Evolutionary conservation across 2,888 invertebrate genomes (phyloP), one percentile per base, ranked within the genome.

Genomic region (Crioceris asparagi): DNA sequence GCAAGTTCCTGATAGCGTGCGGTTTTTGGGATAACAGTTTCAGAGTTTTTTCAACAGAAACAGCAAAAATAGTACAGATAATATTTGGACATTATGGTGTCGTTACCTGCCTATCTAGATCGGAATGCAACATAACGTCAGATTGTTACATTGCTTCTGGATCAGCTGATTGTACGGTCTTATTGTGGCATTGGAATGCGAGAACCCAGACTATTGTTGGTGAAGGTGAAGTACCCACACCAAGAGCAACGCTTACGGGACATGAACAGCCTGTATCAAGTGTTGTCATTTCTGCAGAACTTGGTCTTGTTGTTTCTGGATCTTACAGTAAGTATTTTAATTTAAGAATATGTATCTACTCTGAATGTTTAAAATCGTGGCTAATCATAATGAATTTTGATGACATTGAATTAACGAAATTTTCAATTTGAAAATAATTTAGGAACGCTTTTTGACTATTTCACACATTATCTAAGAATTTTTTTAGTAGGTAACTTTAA

Each of bases 21-120:
- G 98, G 98, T 36, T 98, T 97, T 69, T 97, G 97, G 91, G 98
- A 99, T 65, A 97, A 97, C 67, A 94, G 94, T 66, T 98, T 98
- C 70, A 71, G 98, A 5, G 92, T 98, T 12, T 97, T 96, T 67
- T 88, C 88, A 31, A 91, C 96, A 0, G 98, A 98, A 60, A 87
- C 90, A 41, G 96, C 93, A 1, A 91, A 93, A 73, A 93, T 97
- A 58, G 86, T 92, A 29, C 98, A 99, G 68, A 96, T 97, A 51
- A 83, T 99, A 36, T 98, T 94, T 68, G 98, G 97, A 0, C 98
- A 99, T 69, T 96, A 93, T 67, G 97, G 96, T 44, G 92, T 98
- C 36, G 98, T 98, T 50, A 97, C 97, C 8, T 97, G 97, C 66
- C 74, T 98, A 52, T 90, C 94, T 1, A 77, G 97, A 33, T 96